These are phyloP conservation scores for Helostoma temminkii DNA, from an alignment of 2,797 vertebrate species.

Conservation along the genomic window DNA sequence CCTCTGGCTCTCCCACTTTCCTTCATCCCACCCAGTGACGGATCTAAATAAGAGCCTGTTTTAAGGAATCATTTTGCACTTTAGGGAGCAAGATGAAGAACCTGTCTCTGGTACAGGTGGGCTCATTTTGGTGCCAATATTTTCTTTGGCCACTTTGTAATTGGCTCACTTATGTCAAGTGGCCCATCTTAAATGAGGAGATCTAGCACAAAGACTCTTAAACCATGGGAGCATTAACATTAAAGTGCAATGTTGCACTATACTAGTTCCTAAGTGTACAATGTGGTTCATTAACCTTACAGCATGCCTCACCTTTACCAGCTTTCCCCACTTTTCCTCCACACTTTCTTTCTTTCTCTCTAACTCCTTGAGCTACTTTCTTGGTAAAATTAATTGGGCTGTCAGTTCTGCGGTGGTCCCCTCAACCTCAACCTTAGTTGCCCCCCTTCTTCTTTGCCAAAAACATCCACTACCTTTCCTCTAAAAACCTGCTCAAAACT, in stretches of 20 bases:
- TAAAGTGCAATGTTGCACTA: slow-evolving; percentile 11
- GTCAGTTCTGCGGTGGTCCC: slow-evolving; percentile 37
- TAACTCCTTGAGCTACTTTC: background rate
- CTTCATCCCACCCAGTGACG: slow-evolving; percentile 6
- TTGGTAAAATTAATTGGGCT: slow-evolving; percentile 36
- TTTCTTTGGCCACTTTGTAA: slow-evolving; percentile 58
- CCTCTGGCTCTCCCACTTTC: slow-evolving; percentile 19
- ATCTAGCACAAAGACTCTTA: slow-evolving; percentile 15
- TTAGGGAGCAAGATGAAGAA: slow-evolving; percentile 23
- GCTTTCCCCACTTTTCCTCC: background rate
- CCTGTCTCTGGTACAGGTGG: slow-evolving; percentile 38
- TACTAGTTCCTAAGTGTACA: background rate
- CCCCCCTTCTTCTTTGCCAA: slow-evolving; percentile 23
- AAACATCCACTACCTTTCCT: slow-evolving; percentile 69
- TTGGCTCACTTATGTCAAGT: slow-evolving; percentile 63
- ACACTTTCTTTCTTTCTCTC: too few relatives aligned
- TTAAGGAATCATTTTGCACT: slow-evolving; percentile 30
- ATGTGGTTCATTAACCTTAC: slow-evolving; percentile 2
- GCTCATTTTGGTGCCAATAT: slow-evolving; percentile 44
- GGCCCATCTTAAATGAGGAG: slow-evolving; percentile 46
- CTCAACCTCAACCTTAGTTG: slow-evolving; percentile 6
- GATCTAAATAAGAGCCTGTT: slow-evolving; percentile 53
- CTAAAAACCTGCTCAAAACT: slow-evolving; percentile 69
- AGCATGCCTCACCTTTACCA: background rate
- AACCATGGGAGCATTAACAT: background rate